Evolutionary conservation across 2,113 vertebrate genomes (phyloP).

Genomic region (Cygnus atratus): DNA sequence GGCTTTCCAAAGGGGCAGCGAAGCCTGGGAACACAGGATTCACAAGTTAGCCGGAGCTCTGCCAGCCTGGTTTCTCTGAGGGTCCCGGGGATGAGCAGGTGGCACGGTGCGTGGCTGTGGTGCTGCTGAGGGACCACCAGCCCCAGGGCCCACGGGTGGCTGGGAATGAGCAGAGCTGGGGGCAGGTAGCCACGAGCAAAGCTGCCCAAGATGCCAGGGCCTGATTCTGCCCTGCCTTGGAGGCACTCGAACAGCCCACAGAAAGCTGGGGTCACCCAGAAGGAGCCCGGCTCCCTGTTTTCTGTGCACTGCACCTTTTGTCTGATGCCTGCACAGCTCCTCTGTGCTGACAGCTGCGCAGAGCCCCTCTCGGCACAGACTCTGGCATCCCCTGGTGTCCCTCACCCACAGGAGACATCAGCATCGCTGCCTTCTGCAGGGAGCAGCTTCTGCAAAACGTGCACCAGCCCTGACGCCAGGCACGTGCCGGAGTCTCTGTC

Average conservation of each 20-base stretch:
- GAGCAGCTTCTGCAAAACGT: neutral
- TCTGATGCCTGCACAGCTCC: neutral
- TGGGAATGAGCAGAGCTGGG: neutral
- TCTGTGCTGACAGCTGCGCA: neutral
- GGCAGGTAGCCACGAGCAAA: rapidly evolving
- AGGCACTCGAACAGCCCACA: neutral
- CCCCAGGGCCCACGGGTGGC: rapidly evolving
- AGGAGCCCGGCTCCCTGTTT: neutral
- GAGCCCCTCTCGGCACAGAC: neutral
- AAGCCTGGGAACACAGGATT: neutral
- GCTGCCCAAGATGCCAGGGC: neutral
- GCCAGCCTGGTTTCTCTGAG: neutral
- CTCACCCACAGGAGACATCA: neutral
- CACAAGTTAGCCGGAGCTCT: neutral
- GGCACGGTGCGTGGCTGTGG: neutral
- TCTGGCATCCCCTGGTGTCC: neutral
- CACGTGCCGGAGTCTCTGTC: neutral
- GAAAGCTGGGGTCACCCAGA: neutral
- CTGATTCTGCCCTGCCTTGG: neutral
- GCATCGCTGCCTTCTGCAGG: neutral
- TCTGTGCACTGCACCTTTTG: rapidly evolving
- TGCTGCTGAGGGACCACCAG: neutral
- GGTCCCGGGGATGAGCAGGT: neutral
- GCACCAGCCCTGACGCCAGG: neutral
- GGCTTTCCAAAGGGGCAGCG: neutral